Base-by-base conservation (phyloP, 1,140 invertebrate genomes). In the Leptinotarsa texana region DNA sequence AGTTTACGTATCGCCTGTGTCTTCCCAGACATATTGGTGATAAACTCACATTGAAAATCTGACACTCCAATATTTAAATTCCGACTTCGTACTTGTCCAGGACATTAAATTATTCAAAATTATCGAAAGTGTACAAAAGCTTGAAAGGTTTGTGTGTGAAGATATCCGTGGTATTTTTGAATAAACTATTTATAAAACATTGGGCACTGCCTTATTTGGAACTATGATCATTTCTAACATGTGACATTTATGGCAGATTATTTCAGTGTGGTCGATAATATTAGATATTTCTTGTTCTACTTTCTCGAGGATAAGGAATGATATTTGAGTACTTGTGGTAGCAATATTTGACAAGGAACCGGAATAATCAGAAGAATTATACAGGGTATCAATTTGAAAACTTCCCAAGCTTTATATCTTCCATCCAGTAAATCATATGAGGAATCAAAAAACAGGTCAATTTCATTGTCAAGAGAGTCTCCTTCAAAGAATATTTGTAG, bases 31-130 rank as follows among this genome's bases (percentile, higher is more conserved):
- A 57, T 18, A 57, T 57, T 57, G 51, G 51, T 57, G 51, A 57
- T 57, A 57, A 57, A 57, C 51, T 57, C n/a, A 57, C 51, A 57
- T 57, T 57, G 51, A 57, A 57, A 57, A 57, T 57, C 51, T 57
- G 51, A 57, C 15, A 57, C n/a, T 57, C 51, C n/a, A 17, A 57
- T 57, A 57, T 57, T 57, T 18, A 57, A 57, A 57, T 57, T 57
- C 51, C 51, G 51, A 18, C 51, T 57, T 57, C 51, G 51, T 57
- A 57, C 51, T 57, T 15, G 51, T 57, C 51, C 51, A 57, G 51
- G 51, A n/a, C 51, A 57, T 57, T 57, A 57, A 57, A 57, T 57
- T 57, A 57, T 57, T 57, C 51, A 18, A 57, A 57, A 57, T 57
- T 57, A 57, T 57, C 51, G 51, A 57, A 57, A 57, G 51, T 57